Percentiles rank a stretch among this genome's conserved stretches.
Evolutionary conservation across 2,113 vertebrate genomes (phyloP).

Genomic region (Tinamus guttatus): DNA sequence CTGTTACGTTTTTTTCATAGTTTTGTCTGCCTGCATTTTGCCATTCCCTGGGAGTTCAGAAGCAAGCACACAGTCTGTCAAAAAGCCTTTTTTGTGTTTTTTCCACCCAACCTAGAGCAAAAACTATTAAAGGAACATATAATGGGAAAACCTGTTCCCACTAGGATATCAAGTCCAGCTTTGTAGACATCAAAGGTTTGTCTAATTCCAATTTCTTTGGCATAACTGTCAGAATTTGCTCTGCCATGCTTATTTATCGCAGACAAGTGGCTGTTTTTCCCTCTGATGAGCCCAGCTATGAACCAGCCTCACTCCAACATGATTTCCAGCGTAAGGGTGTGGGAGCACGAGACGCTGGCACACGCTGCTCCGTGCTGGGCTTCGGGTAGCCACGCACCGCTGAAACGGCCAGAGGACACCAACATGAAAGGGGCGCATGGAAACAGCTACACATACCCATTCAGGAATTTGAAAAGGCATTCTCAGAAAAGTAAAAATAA

Average conservation of each 20-base stretch:
- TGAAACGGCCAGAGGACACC: background rate
- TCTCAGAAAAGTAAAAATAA: no score
- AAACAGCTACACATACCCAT: background rate
- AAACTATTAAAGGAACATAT: background rate
- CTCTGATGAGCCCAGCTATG: background rate
- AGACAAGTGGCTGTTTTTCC: background rate
- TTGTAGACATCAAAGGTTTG: conserved; percentile 33
- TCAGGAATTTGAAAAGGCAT: background rate
- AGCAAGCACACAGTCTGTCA: background rate
- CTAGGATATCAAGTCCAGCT: background rate
- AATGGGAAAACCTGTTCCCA: conserved; percentile 3
- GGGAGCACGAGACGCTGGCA: fast-evolving
- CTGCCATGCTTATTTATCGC: background rate
- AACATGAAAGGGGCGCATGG: background rate
- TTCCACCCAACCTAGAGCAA: background rate
- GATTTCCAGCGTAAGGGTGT: background rate
- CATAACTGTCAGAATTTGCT: background rate
- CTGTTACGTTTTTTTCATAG: background rate
- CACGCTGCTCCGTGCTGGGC: background rate
- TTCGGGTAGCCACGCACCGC: background rate
- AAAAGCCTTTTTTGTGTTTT: background rate
- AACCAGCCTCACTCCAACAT: background rate
- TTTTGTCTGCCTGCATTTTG: background rate
- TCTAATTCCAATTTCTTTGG: background rate
- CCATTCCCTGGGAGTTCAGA: background rate